Conservation (phyloP, 1,140 invertebrate genomes). For the Drosophila insularis region DNA sequence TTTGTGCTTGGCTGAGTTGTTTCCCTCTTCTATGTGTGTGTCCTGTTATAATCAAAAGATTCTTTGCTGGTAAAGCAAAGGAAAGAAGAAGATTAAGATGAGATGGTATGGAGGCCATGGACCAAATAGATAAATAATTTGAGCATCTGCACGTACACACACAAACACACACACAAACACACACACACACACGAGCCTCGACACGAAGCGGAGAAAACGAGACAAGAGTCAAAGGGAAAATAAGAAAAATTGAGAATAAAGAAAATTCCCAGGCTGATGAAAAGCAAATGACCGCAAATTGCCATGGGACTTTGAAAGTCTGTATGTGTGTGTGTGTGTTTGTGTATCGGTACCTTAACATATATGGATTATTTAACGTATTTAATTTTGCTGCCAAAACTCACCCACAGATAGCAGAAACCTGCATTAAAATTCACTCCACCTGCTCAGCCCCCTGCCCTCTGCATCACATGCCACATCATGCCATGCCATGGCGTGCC, state of each 20-base stretch:
- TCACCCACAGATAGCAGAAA: conserved; percentile 13
- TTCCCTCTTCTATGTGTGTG: conserved; percentile 8
- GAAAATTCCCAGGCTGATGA: conserved; percentile 65
- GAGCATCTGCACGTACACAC: conserved; percentile 43
- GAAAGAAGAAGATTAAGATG: background rate
- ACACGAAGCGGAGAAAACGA: conserved; percentile 41
- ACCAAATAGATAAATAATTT: conserved; percentile 11
- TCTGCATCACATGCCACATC: conserved; percentile 11
- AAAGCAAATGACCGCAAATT: conserved; percentile 80
- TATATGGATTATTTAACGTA: conserved; percentile 68
- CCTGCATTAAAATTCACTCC: conserved; percentile 2
- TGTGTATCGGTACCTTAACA: conserved; percentile 25
- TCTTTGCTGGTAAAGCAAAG: conserved; percentile 8
- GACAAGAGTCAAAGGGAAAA: conserved; percentile 21
- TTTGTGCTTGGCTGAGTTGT: conserved; percentile 10
- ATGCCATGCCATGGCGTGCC: conserved; percentile 38
- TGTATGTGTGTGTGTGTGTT: conserved; percentile 17
- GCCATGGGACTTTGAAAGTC: conserved; percentile 47
- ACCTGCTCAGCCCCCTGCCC: background rate
- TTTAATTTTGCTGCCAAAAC: conserved; percentile 57
- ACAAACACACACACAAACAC: background rate
- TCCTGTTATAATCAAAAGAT: conserved; percentile 38
- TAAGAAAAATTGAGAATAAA: background rate
- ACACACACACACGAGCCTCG: conserved; percentile 33
- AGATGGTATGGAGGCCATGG: background rate